Evolutionary conservation across 2,113 vertebrate genomes (phyloP), one percentile per base, ranked within the genome.

Genomic region (Sinocyclocheilus maitianheensis): DNA sequence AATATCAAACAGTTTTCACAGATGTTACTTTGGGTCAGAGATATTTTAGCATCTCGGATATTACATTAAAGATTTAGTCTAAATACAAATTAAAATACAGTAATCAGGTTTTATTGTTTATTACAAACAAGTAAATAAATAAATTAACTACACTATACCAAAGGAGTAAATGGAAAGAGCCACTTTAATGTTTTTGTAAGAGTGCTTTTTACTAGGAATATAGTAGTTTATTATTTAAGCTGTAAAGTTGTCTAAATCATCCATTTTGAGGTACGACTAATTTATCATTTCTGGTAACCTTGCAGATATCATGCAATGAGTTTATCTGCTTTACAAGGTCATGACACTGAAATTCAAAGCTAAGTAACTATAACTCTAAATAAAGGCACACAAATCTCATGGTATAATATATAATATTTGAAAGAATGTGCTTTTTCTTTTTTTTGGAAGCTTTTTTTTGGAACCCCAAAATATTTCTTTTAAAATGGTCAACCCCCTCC

Each of bases 1-100:
- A 88, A 26, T 22, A 24, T 84, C 76, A 75, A 67, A 60, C 37
- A 85, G 13, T 22, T 48, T 77, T 8, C 40, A 90, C n/a, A 72
- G 26, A 72, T 40, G 53, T 24, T 1, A 51, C 51, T 55, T 48
- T 55, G 8, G 14, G n/a, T 1, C 9, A 48, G 75, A 10, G 46
- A 30, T 51, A 26, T 77, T 53, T 77, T 14, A 30, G 40, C 20
- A 76, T n/a, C 11, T 14, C 9, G 14, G 3, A n/a, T 24, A 40
- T 46, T n/a, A 24, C 40, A 6, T 24, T 2, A 74, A n/a, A 13
- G 22, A 58, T 58, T 58, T 58, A 18, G 5, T 11, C 53, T 58
- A 6, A 58, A 58, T 58, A 6, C 16, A 58, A 58, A 20, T 58
- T 53, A 1, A 5, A 14, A 53, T 53, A 20, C 5, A 20, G 18